Evolutionary conservation across 2,888 invertebrate genomes (phyloP).

Genomic region (Augochlorella aurata): DNA sequence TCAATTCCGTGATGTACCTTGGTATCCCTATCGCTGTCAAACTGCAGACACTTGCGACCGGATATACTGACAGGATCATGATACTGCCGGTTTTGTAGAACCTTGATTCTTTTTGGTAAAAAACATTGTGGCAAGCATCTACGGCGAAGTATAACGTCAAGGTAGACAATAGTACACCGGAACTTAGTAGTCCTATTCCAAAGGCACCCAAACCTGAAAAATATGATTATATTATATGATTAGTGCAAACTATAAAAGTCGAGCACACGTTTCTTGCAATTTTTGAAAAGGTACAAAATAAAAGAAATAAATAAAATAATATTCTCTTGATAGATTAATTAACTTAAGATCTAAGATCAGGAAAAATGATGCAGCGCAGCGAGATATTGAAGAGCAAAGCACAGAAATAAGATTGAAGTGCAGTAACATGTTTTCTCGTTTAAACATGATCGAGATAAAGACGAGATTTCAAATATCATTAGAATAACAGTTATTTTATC

Average conservation of each 20-base stretch:
- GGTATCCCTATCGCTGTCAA: slow-evolving; percentile 76
- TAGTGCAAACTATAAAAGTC: too few relatives aligned
- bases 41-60: slow-evolving; percentile 76
- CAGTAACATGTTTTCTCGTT: too few relatives aligned
- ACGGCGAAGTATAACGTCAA: slow-evolving; percentile 74
- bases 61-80: slow-evolving; percentile 75
- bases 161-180: slow-evolving; percentile 72
- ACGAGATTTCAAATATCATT: background rate
- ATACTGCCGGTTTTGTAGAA: slow-evolving; percentile 74
- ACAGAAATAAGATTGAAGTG: too few relatives aligned
- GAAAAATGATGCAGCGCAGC: too few relatives aligned
- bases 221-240: too few relatives aligned
- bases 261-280: too few relatives aligned
- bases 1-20: slow-evolving; percentile 68
- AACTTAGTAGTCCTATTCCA: slow-evolving; percentile 72
- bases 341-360: too few relatives aligned
- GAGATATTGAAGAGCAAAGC: too few relatives aligned
- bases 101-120: slow-evolving; percentile 73
- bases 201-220: slow-evolving; percentile 76
- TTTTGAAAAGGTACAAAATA: too few relatives aligned
- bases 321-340: too few relatives aligned
- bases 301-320: too few relatives aligned
- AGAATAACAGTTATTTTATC: background rate
- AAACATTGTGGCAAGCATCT: slow-evolving; percentile 73
- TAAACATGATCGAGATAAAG: background rate